Evolutionary conservation across 2,888 invertebrate genomes (phyloP), one percentile per base, ranked within the genome.

Genomic region (Oscheius sp.): DNA sequence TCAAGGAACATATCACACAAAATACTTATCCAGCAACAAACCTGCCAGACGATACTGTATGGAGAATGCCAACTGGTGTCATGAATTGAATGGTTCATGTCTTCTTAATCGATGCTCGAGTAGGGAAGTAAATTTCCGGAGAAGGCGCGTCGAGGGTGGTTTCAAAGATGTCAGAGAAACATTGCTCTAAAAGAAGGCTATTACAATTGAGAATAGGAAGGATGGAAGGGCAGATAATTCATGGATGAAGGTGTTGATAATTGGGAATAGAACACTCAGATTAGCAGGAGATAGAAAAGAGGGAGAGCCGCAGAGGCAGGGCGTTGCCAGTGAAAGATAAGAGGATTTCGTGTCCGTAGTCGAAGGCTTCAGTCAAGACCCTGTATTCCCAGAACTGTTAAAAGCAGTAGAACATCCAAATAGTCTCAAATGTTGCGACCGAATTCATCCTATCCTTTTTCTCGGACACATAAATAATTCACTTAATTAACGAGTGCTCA

Each of bases 21-120:
- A 60, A 60, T 58, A 57, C 21, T 37, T 13, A 13, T 37, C 42
- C 37, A 21, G 13, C 47, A 58, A 57, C 70, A 58, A 33, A 84
- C 84, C 78, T 84, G 84, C 42, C 78, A 74, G n/a, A 77, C 58
- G 32, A 80, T 71, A 55, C 81, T 80, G 73, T 84, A 84, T 3
- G 82, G 82, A 1, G 84, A 84, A 55, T 84, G 75, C 84, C 84
- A 84, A 57, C 77, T 77, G 9, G 79, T 78, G 70, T 78, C 80
- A 32, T 68, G 53, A 35, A 68, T 53, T n/a, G 68, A 68, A 13
- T n/a, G 21, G 35, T 68, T 68, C 68, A 68, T 68, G n/a, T 2
- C 68, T 21, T 21, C 33, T 63, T 47, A 48, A 63, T 48, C 21
- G 42, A 60, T 60, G 42, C n/a, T 13, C 60, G 35, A 13, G 33